Conservation (phyloP, 2,113 vertebrate genomes). For the Passerina amoena region DNA sequence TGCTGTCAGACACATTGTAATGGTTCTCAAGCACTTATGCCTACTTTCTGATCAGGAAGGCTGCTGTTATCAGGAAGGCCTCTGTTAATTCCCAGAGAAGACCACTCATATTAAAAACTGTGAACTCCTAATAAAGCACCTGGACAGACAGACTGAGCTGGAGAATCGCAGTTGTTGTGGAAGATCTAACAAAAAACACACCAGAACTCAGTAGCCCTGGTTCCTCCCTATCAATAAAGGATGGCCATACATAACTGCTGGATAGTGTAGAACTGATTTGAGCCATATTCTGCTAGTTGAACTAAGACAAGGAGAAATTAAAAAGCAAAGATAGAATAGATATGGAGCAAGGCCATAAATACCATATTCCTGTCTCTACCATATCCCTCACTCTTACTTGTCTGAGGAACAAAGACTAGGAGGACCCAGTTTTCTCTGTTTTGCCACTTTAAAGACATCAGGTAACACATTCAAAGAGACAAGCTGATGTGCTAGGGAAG, state of each 20-base stretch:
- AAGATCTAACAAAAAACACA: background rate
- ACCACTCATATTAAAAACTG: background rate
- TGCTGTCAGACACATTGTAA: background rate
- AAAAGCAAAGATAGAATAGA: background rate
- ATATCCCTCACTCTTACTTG: background rate
- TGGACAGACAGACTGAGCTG: background rate
- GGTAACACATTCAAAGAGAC: slow-evolving; percentile 57
- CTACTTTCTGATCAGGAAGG: background rate
- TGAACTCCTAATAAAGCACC: background rate
- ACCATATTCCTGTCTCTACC: background rate
- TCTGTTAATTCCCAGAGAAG: slow-evolving; percentile 1
- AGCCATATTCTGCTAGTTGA: background rate
- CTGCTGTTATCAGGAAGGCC: background rate
- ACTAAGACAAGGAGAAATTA: background rate
- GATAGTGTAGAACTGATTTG: background rate
- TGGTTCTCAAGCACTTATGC: background rate
- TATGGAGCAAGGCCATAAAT: background rate
- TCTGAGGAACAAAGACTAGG: background rate
- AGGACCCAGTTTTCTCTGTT: slow-evolving; percentile 2
- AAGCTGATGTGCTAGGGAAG: slow-evolving; percentile 62
- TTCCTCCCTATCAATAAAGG: background rate
- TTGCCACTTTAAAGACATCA: slow-evolving; percentile 34
- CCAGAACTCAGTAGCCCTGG: background rate
- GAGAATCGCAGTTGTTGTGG: background rate
- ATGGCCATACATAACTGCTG: background rate